Evolutionary conservation across 1,140 invertebrate genomes (phyloP).

Genomic region (Fopius arisanus): DNA sequence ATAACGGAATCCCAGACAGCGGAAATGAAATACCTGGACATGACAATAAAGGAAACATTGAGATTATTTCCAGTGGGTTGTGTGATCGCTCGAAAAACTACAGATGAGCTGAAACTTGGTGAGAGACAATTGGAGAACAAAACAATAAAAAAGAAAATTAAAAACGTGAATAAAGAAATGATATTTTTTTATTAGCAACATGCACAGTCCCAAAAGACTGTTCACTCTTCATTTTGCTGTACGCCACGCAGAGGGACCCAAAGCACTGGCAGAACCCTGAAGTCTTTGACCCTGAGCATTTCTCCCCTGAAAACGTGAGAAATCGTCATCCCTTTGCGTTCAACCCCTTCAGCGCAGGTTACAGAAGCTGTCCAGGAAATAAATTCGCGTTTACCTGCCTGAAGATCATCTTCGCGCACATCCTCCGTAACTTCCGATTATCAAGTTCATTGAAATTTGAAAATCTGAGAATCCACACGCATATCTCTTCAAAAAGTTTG

Average conservation of each 20-base stretch:
- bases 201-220: not conserved
- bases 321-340: slow-evolving; percentile 60
- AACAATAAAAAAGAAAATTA: not conserved
- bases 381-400: not conserved
- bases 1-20: not conserved
- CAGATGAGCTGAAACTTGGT: slow-evolving; percentile 6
- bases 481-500: too few relatives aligned
- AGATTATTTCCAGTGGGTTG: not conserved
- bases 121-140: too few relatives aligned
- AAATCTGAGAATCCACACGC: too few relatives aligned
- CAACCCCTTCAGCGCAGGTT: slow-evolving; percentile 69
- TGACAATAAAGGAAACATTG: slow-evolving; percentile 6
- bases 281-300: slow-evolving; percentile 75
- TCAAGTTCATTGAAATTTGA: too few relatives aligned
- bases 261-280: slow-evolving; percentile 72
- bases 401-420: not conserved
- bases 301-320: slow-evolving; percentile 61
- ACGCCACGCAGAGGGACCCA: slow-evolving; percentile 66
- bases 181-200: not conserved
- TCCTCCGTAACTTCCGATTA: too few relatives aligned
- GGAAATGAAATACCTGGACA: slow-evolving; percentile 11
- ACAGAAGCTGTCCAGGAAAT: slow-evolving; percentile 60
- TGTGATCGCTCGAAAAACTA: not conserved
- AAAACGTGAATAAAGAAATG: not conserved
- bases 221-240: not conserved